Evolutionary conservation across 1,140 invertebrate genomes (phyloP), one percentile per base, ranked within the genome.

Genomic region (Whitmania pigra): DNA sequence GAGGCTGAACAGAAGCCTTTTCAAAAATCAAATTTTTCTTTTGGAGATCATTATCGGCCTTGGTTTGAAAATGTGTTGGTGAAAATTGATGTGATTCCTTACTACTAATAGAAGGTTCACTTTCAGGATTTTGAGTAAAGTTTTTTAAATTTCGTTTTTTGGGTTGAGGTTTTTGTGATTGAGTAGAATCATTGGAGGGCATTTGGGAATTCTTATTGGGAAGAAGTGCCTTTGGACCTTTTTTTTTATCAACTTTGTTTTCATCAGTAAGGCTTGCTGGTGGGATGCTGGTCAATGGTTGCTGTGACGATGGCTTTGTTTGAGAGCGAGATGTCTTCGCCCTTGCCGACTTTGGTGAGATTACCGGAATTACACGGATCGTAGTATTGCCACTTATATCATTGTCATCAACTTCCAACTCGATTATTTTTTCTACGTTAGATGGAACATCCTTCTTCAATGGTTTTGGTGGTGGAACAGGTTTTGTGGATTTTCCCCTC

Each of bases 1-100:
- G 22, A 20, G 7, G 29, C 18, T 40, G n/a, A 22, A 18, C n/a
- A 22, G 22, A 36, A 49, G 69, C 69, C 53, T 53, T 70, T 18
- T 49, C n/a, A 70, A 70, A 70, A 18, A 70, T 49, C n/a, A 70
- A 36, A 70, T 25, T 31, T 25, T 68, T 68, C 25, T 68, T 68
- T 31, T 22, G 67, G n/a, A 18, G 0, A 13, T 31, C n/a, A 31
- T 27, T 25, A 11, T 68, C 36, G n/a, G n/a, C 40, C n/a, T 22
- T 68, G 25, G 22, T 31, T 31, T 68, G 7, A 68, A 22, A 36
- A 36, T 31, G 7, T 68, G 67, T 22, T 13, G n/a, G 9, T 68
- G 67, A n/a, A 1, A 27, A 63, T 20, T 27, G 60, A 31, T 63
- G 5, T 13, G 7, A 20, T 18, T 63, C 22, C 9, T 63, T 27